Evolutionary conservation across 2,113 vertebrate species (phyloP).

Genomic region (Phoxinus phoxinus): DNA sequence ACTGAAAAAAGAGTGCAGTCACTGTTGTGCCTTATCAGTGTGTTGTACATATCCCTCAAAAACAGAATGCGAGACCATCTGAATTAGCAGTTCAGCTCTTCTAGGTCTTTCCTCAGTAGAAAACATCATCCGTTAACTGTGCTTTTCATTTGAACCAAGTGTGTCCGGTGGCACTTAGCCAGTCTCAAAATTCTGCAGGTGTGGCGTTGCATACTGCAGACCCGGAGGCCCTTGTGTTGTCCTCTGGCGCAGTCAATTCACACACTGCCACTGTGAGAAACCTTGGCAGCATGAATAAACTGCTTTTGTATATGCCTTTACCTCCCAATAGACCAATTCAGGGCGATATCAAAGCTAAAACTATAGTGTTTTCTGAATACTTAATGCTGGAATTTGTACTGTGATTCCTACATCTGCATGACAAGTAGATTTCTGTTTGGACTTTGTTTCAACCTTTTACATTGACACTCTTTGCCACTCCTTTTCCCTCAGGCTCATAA

Average conservation of each 20-base stretch:
- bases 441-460: background rate
- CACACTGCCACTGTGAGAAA: slow-evolving; percentile 30
- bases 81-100: slow-evolving; percentile 5
- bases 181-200: slow-evolving; percentile 13
- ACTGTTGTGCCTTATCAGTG: background rate
- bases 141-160: slow-evolving; percentile 25
- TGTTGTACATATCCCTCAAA: slow-evolving; percentile 13
- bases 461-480: background rate
- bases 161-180: slow-evolving; percentile 27
- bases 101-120: slow-evolving; percentile 57
- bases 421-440: slow-evolving; percentile 6
- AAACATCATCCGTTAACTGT: slow-evolving; percentile 45
- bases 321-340: background rate
- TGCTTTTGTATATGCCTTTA: slow-evolving; percentile 35
- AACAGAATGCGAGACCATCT: slow-evolving; percentile 36
- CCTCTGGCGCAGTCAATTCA: slow-evolving; percentile 18
- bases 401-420: slow-evolving; percentile 1
- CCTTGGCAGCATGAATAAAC: slow-evolving; percentile 11
- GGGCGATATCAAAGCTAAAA: background rate
- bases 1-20: background rate
- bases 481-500: background rate
- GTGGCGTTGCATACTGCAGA: slow-evolving; percentile 14
- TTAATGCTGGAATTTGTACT: background rate
- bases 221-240: slow-evolving; percentile 15
- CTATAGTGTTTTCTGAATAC: background rate